These are phyloP conservation scores for Tachuris rubrigastra DNA, from an alignment of 2,113 vertebrate genomes.

Conservation along the genomic window DNA sequence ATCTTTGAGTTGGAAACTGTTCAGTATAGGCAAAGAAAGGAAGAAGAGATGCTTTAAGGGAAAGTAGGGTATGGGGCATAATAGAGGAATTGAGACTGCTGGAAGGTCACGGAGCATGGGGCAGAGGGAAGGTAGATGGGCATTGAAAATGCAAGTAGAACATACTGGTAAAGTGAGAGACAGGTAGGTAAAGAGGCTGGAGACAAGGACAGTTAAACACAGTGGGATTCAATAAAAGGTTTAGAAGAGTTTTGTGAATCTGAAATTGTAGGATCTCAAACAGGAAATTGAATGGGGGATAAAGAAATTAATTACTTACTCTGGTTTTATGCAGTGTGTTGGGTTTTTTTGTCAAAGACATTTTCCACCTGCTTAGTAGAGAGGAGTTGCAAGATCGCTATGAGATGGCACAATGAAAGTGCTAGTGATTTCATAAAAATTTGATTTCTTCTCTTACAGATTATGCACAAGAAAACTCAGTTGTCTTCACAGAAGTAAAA, in stretches of 20 bases:
- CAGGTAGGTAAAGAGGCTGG: not conserved
- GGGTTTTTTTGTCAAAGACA: not conserved
- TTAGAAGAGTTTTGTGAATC: not conserved
- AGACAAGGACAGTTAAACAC: not conserved
- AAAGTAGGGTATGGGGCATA: not conserved
- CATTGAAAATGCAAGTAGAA: not conserved
- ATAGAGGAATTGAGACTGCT: not conserved
- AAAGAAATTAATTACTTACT: not conserved
- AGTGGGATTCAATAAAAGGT: not conserved
- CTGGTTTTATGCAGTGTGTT: not conserved
- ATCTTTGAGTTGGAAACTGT: not conserved
- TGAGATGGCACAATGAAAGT: not conserved
- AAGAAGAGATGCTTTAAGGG: not conserved
- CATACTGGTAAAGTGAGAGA: not conserved
- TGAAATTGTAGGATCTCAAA: not conserved
- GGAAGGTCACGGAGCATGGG: not conserved
- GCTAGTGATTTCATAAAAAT: not conserved
- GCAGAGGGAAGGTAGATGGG: not conserved
- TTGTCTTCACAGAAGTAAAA: slow-evolving; percentile 41
- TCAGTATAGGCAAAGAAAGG: not conserved
- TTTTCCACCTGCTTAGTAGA: not conserved
- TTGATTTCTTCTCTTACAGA: not conserved
- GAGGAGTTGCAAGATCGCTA: not conserved
- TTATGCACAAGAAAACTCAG: slow-evolving; percentile 18
- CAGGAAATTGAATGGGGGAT: not conserved